These are phyloP conservation scores for Troglohyphantes excavatus DNA, from an alignment of 2,888 invertebrate genomes.

Conservation along the genomic window DNA sequence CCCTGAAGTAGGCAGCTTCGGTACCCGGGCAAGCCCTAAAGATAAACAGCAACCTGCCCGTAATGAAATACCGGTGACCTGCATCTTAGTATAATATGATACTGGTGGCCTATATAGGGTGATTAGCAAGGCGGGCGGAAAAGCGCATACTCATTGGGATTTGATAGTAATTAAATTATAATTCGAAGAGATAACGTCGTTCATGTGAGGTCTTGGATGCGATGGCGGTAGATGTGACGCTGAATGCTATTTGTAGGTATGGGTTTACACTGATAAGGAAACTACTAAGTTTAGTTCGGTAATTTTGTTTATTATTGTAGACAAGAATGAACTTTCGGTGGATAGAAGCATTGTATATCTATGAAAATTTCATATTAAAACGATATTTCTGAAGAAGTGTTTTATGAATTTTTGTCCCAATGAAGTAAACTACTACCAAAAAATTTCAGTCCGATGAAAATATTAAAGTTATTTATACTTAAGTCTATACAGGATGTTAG, in stretches of 20 bases:
- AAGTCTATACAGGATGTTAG: too few species aligned
- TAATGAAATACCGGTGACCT: constrained; percentile 70
- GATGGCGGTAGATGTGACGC: not conserved
- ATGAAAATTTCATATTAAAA: too few species aligned
- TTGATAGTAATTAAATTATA: constrained; percentile 74
- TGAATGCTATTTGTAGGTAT: not conserved
- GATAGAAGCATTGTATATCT: too few species aligned
- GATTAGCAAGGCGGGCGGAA: constrained; percentile 16
- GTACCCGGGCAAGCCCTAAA: constrained; percentile 17
- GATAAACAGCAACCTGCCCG: constrained; percentile 63
- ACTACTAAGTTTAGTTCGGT: not conserved
- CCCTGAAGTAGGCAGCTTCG: not conserved
- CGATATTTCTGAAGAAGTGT: too few species aligned
- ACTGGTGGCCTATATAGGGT: constrained; percentile 60
- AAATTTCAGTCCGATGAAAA: too few species aligned
- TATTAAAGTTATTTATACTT: too few species aligned
- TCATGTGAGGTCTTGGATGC: constrained; percentile 11
- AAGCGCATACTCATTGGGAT: not conserved
- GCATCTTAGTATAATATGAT: constrained; percentile 54
- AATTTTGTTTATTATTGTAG: too few species aligned
- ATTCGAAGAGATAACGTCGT: constrained; percentile 68
- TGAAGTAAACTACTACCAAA: too few species aligned
- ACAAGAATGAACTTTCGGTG: too few species aligned
- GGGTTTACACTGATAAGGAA: not conserved
- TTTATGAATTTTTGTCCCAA: too few species aligned